Evolutionary conservation across 2,113 vertebrate species (phyloP), one percentile per base, ranked within the genome.

Genomic region (Ia io): DNA sequence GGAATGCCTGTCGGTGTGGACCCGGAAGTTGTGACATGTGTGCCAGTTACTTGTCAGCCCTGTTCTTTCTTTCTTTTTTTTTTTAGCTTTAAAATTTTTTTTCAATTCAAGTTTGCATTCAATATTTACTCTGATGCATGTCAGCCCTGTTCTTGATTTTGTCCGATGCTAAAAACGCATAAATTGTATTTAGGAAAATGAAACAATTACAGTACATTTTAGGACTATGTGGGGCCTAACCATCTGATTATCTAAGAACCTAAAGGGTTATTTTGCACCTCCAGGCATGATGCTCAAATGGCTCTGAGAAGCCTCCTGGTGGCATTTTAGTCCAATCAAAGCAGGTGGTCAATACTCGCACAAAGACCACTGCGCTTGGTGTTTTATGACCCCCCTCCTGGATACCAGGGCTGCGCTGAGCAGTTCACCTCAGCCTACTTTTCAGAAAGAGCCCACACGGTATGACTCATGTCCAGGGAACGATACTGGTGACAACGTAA

Each of bases 171-270:
- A 71, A 95, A 95, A 82, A 70, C 37, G 20, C 44, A 67, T 32
- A 93, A 37, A 18, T 88, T 61, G 2, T 65, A 77, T 77, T 89
- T 95, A 90, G 30, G n/a, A 84, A 95, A 88, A 63, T 32, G 1
- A 77, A 94, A 80, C 56, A 88, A 40, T 65, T 74, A 79, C 71
- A 92, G 42, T 79, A 76, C 53, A 80, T 49, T 78, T 97, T 77
- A 44, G 63, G 35, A 77, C 59, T 80, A 84, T 16, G 28, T 70
- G n/a, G 11, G 32, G 14, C 53, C 80, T 47, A 69, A 79, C 22
- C 22, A 84, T 42, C n/a, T 85, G 28, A 53, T 73, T 65, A 56
- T 65, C 25, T 70, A 90, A 88, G 88, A 71, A 84, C 47, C 30
- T 25, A 23, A 65, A 65, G 65, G 51, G 14, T 84, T 51, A 40